Conservation (phyloP, 2,888 invertebrate species). For the Cataglyphis altisquamis region DNA sequence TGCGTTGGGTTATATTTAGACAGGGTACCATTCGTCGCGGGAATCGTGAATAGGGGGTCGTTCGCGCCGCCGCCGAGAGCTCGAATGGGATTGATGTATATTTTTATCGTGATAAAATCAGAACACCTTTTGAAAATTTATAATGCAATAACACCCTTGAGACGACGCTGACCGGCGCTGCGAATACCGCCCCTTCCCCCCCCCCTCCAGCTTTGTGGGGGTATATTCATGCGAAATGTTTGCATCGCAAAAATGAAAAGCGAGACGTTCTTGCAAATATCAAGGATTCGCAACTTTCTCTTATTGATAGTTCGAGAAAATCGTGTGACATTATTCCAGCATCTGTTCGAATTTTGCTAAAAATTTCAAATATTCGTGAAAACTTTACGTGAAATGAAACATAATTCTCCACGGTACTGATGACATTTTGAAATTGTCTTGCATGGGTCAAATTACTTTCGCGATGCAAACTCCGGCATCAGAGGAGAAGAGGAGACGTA, state of each 20-base stretch:
- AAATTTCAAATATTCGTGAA: not conserved
- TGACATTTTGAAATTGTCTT: conserved; percentile 16
- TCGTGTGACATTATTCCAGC: not conserved
- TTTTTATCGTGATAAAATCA: conserved; percentile 64
- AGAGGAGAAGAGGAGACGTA: not conserved
- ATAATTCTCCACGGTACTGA: not conserved
- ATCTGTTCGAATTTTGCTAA: not conserved
- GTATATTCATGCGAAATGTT: conserved; percentile 29
- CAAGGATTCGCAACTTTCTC: not conserved
- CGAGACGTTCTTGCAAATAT: conserved; percentile 1
- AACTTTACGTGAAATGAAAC: not conserved
- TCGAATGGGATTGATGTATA: conserved; percentile 62
- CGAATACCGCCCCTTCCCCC: not conserved
- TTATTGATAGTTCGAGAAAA: conserved; percentile 22
- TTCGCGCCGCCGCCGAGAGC: conserved; percentile 1
- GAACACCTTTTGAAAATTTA: conserved; percentile 70
- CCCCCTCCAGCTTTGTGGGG: not conserved
- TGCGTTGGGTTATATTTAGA: conserved; percentile 62
- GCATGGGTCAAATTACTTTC: conserved; percentile 25
- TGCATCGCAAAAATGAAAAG: conserved; percentile 43
- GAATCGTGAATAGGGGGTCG: conserved; percentile 35
- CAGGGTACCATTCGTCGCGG: conserved; percentile 18
- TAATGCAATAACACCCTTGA: conserved; percentile 69
- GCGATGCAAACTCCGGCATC: not conserved
- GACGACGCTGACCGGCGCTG: conserved; percentile 15